Conservation (phyloP, 92 coral and sea anemone genomes). For the Phenganax stokvisi region DNA sequence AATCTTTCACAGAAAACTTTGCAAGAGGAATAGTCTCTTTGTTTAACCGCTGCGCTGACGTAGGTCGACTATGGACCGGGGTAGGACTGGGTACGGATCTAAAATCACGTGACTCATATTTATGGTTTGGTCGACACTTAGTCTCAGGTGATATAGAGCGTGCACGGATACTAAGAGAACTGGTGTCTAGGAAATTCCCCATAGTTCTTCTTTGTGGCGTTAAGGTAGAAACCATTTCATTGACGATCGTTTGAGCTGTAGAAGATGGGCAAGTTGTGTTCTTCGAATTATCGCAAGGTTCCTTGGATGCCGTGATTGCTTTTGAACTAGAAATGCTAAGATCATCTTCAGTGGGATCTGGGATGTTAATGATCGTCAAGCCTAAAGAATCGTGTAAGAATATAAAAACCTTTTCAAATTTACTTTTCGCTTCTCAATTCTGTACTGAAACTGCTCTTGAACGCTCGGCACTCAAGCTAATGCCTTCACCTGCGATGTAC, state of each 20-base stretch:
- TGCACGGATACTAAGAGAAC: slow-evolving; percentile 26
- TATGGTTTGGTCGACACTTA: slow-evolving; percentile 44
- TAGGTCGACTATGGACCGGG: slow-evolving; percentile 69
- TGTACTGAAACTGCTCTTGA: no score
- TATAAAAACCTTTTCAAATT: background rate
- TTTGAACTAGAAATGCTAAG: background rate
- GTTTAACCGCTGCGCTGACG: slow-evolving; percentile 59
- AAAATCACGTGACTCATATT: slow-evolving; percentile 48
- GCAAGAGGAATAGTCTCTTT: slow-evolving; percentile 39
- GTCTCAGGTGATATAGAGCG: slow-evolving; percentile 65
- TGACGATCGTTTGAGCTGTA: slow-evolving; percentile 13
- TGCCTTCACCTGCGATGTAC: no score
- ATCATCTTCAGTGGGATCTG: slow-evolving; percentile 5
- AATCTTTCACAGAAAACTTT: slow-evolving; percentile 73
- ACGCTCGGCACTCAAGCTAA: no score
- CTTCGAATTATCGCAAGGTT: background rate
- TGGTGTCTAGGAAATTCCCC: background rate
- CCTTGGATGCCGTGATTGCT: background rate
- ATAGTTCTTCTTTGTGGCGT: slow-evolving; percentile 27
- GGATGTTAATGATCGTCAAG: slow-evolving; percentile 25
- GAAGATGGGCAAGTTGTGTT: background rate
- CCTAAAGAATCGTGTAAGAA: background rate
- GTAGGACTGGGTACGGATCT: slow-evolving; percentile 55
- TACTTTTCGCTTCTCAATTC: background rate
- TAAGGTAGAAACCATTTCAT: slow-evolving; percentile 36